Conservation (phyloP, 37 sponge, comb jelly and placozoan genomes). For the Geodia barretti region DNA sequence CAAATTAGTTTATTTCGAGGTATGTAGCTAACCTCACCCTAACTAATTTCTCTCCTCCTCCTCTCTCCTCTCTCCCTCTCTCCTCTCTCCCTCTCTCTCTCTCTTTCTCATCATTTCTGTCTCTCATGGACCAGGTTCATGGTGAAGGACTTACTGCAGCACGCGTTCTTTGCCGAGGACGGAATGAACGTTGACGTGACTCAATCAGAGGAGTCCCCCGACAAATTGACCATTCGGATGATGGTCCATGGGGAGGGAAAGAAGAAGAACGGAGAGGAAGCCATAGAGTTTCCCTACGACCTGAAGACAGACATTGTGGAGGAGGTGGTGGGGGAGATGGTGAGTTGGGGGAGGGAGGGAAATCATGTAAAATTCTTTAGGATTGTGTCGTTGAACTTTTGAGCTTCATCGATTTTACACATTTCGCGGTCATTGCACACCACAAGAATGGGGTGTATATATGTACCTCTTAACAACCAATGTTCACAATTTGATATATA, state of each 20-base stretch:
- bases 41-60: neutral
- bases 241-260: conserved; percentile 43
- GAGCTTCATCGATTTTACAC: neutral
- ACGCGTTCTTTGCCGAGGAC: conserved; percentile 81
- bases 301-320: conserved; percentile 70
- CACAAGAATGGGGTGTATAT: no score
- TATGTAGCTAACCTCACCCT: no score
- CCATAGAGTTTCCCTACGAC: conserved; percentile 76
- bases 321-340: conserved; percentile 83
- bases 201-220: neutral
- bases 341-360: conserved; percentile 17
- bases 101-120: no score
- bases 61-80: neutral
- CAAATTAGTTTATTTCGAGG: no score
- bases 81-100: neutral
- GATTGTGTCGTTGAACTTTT: neutral
- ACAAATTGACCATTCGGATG: conserved; percentile 43
- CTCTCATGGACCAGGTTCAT: conserved; percentile 59
- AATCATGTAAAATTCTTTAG: neutral
- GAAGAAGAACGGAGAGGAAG: conserved; percentile 50
- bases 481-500: no score
- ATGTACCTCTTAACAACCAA: no score
- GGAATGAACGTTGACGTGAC: conserved; percentile 23
- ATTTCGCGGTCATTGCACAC: no score
- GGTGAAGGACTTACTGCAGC: conserved; percentile 76